Evolutionary conservation across 1,140 invertebrate species (phyloP).

Genomic region (Sinonovacula constricta): DNA sequence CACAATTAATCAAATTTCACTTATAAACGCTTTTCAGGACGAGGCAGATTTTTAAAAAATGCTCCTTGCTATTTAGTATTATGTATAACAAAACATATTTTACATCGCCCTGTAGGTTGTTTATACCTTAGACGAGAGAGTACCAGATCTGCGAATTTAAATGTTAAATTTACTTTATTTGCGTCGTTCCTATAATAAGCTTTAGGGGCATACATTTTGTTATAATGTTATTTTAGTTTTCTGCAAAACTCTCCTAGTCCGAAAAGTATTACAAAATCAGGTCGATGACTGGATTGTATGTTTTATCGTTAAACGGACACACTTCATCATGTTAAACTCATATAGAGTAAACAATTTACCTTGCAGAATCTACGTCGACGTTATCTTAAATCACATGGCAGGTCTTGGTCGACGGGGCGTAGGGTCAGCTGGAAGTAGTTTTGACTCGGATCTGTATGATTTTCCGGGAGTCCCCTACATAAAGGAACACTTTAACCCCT

Average conservation of each 20-base stretch:
- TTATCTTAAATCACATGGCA: slow-evolving; percentile 93
- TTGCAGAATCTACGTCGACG: slow-evolving; percentile 89
- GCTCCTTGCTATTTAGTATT: no score
- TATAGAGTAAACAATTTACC: neutral
- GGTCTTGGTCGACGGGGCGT: slow-evolving; percentile 77
- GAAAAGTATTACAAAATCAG: neutral
- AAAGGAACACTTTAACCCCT: slow-evolving; percentile 71
- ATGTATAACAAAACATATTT: neutral
- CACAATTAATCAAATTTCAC: neutral
- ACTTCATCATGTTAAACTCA: neutral
- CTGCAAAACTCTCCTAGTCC: neutral
- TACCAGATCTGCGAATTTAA: neutral
- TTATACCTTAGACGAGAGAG: neutral
- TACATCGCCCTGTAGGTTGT: neutral
- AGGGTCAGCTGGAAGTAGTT: slow-evolving; percentile 72
- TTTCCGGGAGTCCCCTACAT: slow-evolving; percentile 81
- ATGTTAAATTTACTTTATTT: no score
- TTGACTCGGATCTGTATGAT: slow-evolving; percentile 74
- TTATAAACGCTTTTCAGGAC: no score
- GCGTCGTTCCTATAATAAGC: neutral
- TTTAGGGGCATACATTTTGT: neutral
- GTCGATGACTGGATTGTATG: neutral
- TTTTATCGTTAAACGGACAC: neutral
- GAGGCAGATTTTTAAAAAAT: no score
- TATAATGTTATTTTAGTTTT: neutral